phyloP scores from a whole-genome alignment of 2,113 vertebrate genomes.

The Pyxicephalus adspersus region DNA sequence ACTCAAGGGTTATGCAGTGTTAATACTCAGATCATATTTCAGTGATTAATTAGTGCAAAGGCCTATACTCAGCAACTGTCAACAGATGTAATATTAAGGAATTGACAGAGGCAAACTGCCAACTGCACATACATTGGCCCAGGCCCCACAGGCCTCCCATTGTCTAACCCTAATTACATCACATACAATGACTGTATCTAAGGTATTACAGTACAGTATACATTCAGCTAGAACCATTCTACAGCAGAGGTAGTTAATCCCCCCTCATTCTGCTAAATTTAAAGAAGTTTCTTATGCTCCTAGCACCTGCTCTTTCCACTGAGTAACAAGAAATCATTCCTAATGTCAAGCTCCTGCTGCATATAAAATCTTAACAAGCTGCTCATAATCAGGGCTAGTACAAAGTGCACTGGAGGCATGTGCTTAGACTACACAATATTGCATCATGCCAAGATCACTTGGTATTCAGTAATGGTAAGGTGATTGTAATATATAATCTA shows the following conservation, averaged over 20 bases:
- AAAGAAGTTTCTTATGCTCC: background rate
- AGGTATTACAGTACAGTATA: background rate
- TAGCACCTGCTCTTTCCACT: background rate
- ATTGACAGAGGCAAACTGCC: conserved; percentile 29
- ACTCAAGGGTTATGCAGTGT: no score
- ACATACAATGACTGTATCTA: background rate
- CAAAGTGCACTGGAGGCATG: background rate
- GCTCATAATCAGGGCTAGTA: background rate
- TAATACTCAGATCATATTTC: conserved; percentile 15
- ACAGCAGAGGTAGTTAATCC: background rate
- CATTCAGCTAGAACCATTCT: background rate
- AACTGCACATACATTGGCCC: conserved; percentile 19
- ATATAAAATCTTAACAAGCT: background rate
- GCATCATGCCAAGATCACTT: background rate
- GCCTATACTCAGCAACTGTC: conserved; percentile 20
- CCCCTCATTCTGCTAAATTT: background rate
- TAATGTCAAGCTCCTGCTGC: background rate
- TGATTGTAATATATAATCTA: no score
- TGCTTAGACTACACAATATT: background rate
- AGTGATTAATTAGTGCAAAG: conserved; percentile 18
- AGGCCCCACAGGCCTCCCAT: background rate
- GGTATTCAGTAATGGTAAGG: background rate
- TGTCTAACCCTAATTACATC: conserved; percentile 10
- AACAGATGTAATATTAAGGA: conserved; percentile 27
- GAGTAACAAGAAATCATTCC: background rate